Base-by-base conservation (phyloP, 2,113 vertebrate species). In the Poicephalus meyeri region DNA sequence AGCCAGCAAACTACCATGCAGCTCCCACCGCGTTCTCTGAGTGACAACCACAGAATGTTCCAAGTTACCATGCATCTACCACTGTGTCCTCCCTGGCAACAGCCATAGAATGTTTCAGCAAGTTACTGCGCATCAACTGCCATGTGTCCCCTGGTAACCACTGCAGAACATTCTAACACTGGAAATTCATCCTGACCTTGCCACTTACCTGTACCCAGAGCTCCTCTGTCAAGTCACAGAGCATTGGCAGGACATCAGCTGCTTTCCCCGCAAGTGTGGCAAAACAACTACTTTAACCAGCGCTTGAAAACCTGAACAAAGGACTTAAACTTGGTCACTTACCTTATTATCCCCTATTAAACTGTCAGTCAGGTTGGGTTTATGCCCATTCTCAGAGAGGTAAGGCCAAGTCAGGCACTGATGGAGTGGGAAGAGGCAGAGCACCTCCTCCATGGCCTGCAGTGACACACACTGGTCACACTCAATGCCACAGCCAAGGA, bases 21-120 rank as follows among this genome's bases (percentile, higher is more conserved):
- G 23, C 6, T 11, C 10, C 29, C 26, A 61, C 44, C 3, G 0
- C 0, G 23, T 11, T 1, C 26, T 58, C 33, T 13, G 8, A 6
- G 55, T 2, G 13, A 56, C 33, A n/a, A 14, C 55, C 20, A 21
- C 13, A 1, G 19, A 56, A 56, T 6, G 18, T 9, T 56, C 18
- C 53, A 20, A 6, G 53, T 20, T 6, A 21, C 55, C 9, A 6
- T 1, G 31, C 55, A 56, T 21, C 55, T 4, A 56, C 55, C 55
- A n/a, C 1, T 13, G 19, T 13, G 19, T 33, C 12, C 31, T 21
- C 4, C 17, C 55, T 13, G 55, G 20, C 23, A 58, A 21, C 19
- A 20, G 8, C 31, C 29, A 19, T 3, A 17, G 53, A 55, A 55
- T 2, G 53, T 55, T 55, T 7, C 11, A 52, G 9, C 8, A 7